Evolutionary conservation across 1,140 invertebrate species (phyloP).

Genomic region (Oedothorax gibbosus): DNA sequence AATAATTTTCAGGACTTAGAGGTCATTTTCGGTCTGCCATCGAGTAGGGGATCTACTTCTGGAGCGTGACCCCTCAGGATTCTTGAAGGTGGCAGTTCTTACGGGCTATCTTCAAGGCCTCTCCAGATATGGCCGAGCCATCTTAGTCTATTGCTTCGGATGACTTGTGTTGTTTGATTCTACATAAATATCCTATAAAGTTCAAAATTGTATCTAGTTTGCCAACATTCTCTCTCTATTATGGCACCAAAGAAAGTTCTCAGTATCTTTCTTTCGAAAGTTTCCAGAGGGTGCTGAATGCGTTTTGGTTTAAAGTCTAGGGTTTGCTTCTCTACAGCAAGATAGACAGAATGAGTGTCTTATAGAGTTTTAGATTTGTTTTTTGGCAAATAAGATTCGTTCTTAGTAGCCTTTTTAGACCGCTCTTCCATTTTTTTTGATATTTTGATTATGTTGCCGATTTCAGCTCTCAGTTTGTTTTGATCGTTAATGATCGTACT

Average conservation of each 20-base stretch:
- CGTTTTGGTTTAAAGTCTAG: neutral
- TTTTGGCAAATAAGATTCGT: neutral
- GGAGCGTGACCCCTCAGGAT: neutral
- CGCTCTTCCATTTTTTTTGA: neutral
- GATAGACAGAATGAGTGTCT: neutral
- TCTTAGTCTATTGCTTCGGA: neutral
- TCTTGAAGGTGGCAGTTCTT: neutral
- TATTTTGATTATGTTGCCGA: neutral
- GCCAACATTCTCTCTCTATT: neutral
- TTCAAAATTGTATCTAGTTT: neutral
- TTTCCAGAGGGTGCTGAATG: neutral
- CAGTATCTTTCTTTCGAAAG: neutral
- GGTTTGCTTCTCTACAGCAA: neutral
- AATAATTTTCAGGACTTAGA: neutral
- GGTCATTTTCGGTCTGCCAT: neutral
- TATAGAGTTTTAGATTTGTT: constrained; percentile 9
- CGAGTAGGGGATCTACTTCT: neutral
- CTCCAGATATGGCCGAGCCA: too few species aligned
- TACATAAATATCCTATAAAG: neutral
- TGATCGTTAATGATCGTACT: neutral
- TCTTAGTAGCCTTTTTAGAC: neutral
- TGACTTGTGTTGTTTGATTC: neutral
- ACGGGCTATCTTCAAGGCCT: neutral
- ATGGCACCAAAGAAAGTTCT: neutral
- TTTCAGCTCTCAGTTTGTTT: neutral